Evolutionary conservation across 2,888 invertebrate species (phyloP).

Genomic region (Trichopoda pennipes): DNA sequence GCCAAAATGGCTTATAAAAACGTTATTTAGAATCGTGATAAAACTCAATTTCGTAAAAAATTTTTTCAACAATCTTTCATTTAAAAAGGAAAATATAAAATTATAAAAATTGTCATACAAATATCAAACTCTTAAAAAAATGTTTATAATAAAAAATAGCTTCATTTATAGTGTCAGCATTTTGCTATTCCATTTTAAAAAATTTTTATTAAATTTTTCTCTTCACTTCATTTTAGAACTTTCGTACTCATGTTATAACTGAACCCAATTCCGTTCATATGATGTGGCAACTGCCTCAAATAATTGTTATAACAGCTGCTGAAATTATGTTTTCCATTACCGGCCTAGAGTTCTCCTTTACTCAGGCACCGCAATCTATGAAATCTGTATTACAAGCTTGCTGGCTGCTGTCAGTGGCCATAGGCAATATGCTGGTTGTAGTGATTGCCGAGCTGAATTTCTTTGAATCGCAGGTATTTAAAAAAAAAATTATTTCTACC

Average conservation of each 20-base stretch:
- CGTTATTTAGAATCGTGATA: too few species aligned
- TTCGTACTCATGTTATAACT: conserved; percentile 79
- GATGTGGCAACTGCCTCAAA: conserved; percentile 92
- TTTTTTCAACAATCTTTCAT: too few species aligned
- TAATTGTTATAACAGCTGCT: conserved; percentile 93
- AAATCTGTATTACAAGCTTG: conserved; percentile 95
- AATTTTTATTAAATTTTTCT: not conserved
- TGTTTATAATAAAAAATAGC: too few species aligned
- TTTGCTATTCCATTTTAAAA: not conserved
- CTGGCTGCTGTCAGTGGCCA: conserved; percentile 95
- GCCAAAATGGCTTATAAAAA: too few species aligned
- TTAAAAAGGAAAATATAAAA: too few species aligned
- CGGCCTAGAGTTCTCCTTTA: conserved; percentile 96
- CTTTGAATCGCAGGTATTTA: conserved; percentile 75
- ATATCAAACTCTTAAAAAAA: too few species aligned
- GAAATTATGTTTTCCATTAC: conserved; percentile 98
- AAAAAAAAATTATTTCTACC: not conserved
- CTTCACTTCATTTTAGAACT: conserved; percentile 67
- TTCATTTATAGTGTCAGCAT: too few species aligned
- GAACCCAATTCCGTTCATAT: conserved; percentile 89
- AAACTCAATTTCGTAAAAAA: too few species aligned
- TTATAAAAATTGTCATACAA: too few species aligned
- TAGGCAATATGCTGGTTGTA: conserved; percentile 96
- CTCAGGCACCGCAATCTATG: conserved; percentile 95
- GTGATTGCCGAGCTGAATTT: conserved; percentile 81